A percentile compares a stretch with the other conserved stretches of the same genome.
phyloP scores from a whole-genome alignment of 1,140 invertebrate species.

The Pseudachorutes palmiensis region DNA sequence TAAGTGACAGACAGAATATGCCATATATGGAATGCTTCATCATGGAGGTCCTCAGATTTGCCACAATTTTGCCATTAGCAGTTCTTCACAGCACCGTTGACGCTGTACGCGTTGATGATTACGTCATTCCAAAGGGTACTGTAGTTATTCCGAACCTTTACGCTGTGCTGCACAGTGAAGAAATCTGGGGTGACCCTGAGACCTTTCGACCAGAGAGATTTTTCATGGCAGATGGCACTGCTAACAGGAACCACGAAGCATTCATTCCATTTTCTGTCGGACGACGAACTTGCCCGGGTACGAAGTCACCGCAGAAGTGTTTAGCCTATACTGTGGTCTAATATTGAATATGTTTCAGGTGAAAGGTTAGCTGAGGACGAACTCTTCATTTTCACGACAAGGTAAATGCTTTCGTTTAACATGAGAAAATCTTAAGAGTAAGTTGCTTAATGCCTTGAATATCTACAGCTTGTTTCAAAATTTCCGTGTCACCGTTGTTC shows the following conservation, averaged over 20 bases:
- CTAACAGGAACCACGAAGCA: not conserved
- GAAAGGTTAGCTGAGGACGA: slow-evolving; percentile 14
- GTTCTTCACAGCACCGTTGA: slow-evolving; percentile 55
- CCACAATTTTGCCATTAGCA: slow-evolving; percentile 51
- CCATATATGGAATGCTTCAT: slow-evolving; percentile 53
- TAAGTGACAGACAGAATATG: slow-evolving; percentile 42
- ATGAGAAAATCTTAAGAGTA: not conserved
- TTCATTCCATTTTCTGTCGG: slow-evolving; percentile 10
- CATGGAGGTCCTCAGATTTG: slow-evolving; percentile 49
- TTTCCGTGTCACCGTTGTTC: not conserved
- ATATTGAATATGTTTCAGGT: too few species aligned
- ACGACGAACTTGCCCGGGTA: too few species aligned
- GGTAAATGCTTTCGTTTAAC: not conserved
- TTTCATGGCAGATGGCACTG: slow-evolving; percentile 35
- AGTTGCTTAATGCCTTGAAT: not conserved
- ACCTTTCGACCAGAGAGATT: slow-evolving; percentile 46
- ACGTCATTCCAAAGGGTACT: slow-evolving; percentile 41
- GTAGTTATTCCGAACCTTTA: slow-evolving; percentile 44
- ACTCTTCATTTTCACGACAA: slow-evolving; percentile 17
- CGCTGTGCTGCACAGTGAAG: slow-evolving; percentile 43
- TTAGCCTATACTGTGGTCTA: too few species aligned
- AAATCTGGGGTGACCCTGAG: slow-evolving; percentile 44
- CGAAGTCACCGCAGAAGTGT: too few species aligned
- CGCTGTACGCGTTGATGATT: slow-evolving; percentile 49
- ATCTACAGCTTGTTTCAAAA: not conserved